Evolutionary conservation across 2,113 vertebrate species (phyloP), one percentile per base, ranked within the genome.

Genomic region (Corythornis vintsioides): DNA sequence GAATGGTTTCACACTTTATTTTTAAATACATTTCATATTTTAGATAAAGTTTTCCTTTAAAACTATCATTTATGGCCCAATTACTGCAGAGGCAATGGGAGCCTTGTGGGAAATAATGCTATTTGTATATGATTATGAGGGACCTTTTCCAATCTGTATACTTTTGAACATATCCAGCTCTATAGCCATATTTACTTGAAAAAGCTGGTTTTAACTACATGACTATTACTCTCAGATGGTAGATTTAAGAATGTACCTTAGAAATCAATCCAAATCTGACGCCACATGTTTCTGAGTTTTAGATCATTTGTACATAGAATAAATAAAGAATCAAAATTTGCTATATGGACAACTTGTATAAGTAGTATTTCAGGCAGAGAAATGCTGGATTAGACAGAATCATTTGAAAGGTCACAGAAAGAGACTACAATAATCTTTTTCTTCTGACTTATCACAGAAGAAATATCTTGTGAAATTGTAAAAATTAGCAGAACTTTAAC

Each of bases 21-120:
- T 48, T 48, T 48, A 50, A 50, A 24, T 50, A 24, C 21, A 50
- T 50, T 50, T 50, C 21, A 50, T 50, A 50, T 50, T 50, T 24
- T 24, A 50, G 48, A 50, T 66, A 19, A 85, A 38, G 19, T 57
- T 97, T 96, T 93, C 14, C 2, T 83, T 59, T 91, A 67, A 92
- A 87, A 29, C 63, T 35, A 80, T 69, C 75, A 75, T 83, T 91
- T 92, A 73, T 77, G 52, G 91, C 61, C 78, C 79, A 78, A 74
- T 92, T 88, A 92, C 75, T 83, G 57, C 76, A 85, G 84, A 78
- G 74, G 78, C 45, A 47, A 81, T 92, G 82, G n/a, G 72, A 94
- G 60, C 86, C 59, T 85, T 94, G 64, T 83, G 82, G 76, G 65
- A 90, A 95, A 93, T 71, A 60, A 81, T 74, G 31, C 8, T 53